phyloP scores from a whole-genome alignment of 2,888 invertebrate species.

The Pelosia muscerda region DNA sequence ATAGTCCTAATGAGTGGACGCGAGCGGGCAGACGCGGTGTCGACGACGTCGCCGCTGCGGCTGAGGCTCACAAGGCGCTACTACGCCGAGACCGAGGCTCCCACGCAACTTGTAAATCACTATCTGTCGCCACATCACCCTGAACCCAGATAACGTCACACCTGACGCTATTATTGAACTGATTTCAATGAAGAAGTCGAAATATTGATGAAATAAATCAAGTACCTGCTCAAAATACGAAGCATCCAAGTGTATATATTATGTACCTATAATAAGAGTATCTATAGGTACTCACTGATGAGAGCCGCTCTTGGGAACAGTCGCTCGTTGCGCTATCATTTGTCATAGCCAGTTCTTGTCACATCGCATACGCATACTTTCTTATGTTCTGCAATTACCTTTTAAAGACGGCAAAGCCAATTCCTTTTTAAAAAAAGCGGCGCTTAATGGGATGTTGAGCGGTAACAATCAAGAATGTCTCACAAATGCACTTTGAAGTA shows the following conservation, averaged over 20 bases:
- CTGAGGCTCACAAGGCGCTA: slow-evolving; percentile 24
- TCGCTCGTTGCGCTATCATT: slow-evolving; percentile 71
- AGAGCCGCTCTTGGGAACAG: slow-evolving; percentile 74
- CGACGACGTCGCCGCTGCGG: slow-evolving; percentile 63
- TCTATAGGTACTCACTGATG: slow-evolving; percentile 64
- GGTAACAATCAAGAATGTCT: slow-evolving; percentile 62
- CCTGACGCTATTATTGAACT: slow-evolving; percentile 54
- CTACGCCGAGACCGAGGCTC: slow-evolving; percentile 34
- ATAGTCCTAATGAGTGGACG: slow-evolving; percentile 75
- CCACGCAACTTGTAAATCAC: slow-evolving; percentile 51
- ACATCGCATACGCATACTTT: slow-evolving; percentile 76
- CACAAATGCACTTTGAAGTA: slow-evolving; percentile 31
- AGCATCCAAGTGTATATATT: slow-evolving; percentile 50
- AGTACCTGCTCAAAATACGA: slow-evolving; percentile 44
- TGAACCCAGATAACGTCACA: slow-evolving; percentile 49
- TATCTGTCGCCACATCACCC: slow-evolving; percentile 43
- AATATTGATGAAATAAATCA: slow-evolving; percentile 46
- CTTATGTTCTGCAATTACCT: slow-evolving; percentile 81
- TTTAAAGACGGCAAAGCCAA: slow-evolving; percentile 76
- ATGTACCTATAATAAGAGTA: slow-evolving; percentile 65
- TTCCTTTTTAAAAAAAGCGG: slow-evolving; percentile 64
- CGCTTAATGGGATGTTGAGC: slow-evolving; percentile 65
- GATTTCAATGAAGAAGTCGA: slow-evolving; percentile 45
- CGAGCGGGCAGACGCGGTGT: slow-evolving; percentile 76
- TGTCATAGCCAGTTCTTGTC: slow-evolving; percentile 82